Evolutionary conservation across 2,113 vertebrate genomes (phyloP).

Genomic region (Thunnus maccoyii): DNA sequence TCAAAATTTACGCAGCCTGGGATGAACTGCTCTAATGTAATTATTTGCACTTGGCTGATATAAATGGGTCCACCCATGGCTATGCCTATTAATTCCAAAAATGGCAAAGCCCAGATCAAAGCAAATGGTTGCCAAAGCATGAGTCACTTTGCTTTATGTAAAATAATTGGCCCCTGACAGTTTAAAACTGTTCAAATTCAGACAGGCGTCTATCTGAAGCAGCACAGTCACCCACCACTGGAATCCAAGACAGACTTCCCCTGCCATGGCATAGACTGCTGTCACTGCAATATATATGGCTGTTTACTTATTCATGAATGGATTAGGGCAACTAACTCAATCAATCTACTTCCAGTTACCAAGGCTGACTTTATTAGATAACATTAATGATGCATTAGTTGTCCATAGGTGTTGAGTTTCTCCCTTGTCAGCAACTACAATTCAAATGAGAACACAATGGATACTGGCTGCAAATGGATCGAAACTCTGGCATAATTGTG

Average conservation of each 20-base stretch:
- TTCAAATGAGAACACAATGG: slow-evolving; percentile 59
- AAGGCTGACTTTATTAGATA: slow-evolving; percentile 74
- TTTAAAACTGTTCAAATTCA: slow-evolving; percentile 41
- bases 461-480: slow-evolving; percentile 44
- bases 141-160: slow-evolving; percentile 54
- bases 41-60: slow-evolving; percentile 56
- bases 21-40: slow-evolving; percentile 41
- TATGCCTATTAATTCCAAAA: slow-evolving; percentile 45
- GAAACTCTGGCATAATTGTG: slow-evolving; percentile 40
- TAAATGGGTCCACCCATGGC: slow-evolving; percentile 37
- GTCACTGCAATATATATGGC: slow-evolving; percentile 65
- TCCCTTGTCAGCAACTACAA: slow-evolving; percentile 57
- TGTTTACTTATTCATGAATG: slow-evolving; percentile 80
- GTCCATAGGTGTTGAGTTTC: slow-evolving; percentile 68
- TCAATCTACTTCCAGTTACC: slow-evolving; percentile 75
- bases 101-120: slow-evolving; percentile 42
- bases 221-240: slow-evolving; percentile 1
- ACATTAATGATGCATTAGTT: slow-evolving; percentile 81
- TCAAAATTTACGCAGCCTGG: slow-evolving; percentile 45
- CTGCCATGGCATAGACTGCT: slow-evolving; percentile 17
- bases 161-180: slow-evolving; percentile 58
- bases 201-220: slow-evolving; percentile 14
- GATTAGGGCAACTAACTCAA: slow-evolving; percentile 77
- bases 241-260: slow-evolving; percentile 3
- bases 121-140: slow-evolving; percentile 42